Evolutionary conservation across 2,888 invertebrate genomes (phyloP).

Genomic region (Plagiodera versicolora): DNA sequence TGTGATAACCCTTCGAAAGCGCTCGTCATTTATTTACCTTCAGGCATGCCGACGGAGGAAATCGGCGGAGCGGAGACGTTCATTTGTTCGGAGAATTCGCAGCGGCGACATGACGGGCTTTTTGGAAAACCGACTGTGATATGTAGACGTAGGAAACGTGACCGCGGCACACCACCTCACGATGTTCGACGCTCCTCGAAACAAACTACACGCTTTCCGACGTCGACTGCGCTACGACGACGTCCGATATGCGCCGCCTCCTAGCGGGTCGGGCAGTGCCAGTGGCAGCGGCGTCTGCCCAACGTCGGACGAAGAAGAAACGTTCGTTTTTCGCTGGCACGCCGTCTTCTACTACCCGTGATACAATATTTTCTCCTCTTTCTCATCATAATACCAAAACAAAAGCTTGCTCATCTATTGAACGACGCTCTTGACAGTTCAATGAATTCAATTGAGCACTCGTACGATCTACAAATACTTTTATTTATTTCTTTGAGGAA

Average conservation of each 20-base stretch:
- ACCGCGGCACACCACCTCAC: slow-evolving; percentile 42
- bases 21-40: slow-evolving; percentile 18
- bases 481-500: too few species aligned
- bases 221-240: slow-evolving; percentile 46
- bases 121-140: slow-evolving; percentile 32
- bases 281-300: slow-evolving; percentile 34
- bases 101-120: slow-evolving; percentile 42
- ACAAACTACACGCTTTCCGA: slow-evolving; percentile 50
- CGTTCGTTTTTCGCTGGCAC: too few species aligned
- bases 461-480: too few species aligned
- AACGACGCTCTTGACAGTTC: too few species aligned
- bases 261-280: slow-evolving; percentile 33
- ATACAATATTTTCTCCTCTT: too few species aligned
- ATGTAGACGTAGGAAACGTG: slow-evolving; percentile 43
- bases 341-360: too few species aligned
- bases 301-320: too few species aligned
- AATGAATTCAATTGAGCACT: too few species aligned
- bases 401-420: too few species aligned
- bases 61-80: slow-evolving; percentile 14
- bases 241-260: slow-evolving; percentile 41
- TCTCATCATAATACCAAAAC: too few species aligned
- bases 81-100: slow-evolving; percentile 22
- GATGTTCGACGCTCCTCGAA: slow-evolving; percentile 39
- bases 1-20: not conserved
- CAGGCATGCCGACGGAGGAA: slow-evolving; percentile 24